Evolutionary conservation across 2,113 vertebrate species (phyloP), one percentile per base, ranked within the genome.

Genomic region (Nipponia nippon): DNA sequence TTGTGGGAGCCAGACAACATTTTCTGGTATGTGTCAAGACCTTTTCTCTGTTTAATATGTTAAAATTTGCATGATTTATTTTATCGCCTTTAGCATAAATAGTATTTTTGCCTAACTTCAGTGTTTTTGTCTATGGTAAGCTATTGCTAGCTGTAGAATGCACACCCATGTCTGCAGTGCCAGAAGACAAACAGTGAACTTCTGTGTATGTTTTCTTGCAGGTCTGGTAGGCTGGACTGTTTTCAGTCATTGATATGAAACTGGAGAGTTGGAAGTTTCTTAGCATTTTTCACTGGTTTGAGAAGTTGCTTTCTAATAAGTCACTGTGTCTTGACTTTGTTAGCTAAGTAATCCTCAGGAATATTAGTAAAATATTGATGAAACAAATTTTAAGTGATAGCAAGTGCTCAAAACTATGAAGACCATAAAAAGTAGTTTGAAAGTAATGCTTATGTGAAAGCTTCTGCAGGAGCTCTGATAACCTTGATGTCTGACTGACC

Each of bases 41-140:
- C n/a, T 83, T 49, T 92, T 83, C 55, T 83, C 61, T 88, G 13
- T 83, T 93, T 76, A 46, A 61, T 93, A 52, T 83, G 52, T 82
- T 96, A 88, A 77, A 91, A 93, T 90, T 90, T 95, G 96, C 93
- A 92, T 96, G 85, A 87, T 91, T 78, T 76, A 89, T 88, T 93
- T 94, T 67, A 85, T 40, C 11, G 10, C 66, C 56, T 96, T 90
- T 88, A 85, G 67, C 13, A 2, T 90, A 93, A 91, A 47, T 77
- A 73, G 22, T 83, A 72, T 92, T 92, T 95, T 77, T 97, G 81
- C 66, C 59, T 95, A 86, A 90, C 38, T 49, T 76, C 12, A 23
- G 22, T 82, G 59, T 0, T 83, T 93, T 89, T 93, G 27, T 76
- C 20, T 80, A 10, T 53, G 53, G 53, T 65, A 83, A 83, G 67